Base-by-base conservation (phyloP, 2,113 vertebrate genomes). In the Mola mola region DNA sequence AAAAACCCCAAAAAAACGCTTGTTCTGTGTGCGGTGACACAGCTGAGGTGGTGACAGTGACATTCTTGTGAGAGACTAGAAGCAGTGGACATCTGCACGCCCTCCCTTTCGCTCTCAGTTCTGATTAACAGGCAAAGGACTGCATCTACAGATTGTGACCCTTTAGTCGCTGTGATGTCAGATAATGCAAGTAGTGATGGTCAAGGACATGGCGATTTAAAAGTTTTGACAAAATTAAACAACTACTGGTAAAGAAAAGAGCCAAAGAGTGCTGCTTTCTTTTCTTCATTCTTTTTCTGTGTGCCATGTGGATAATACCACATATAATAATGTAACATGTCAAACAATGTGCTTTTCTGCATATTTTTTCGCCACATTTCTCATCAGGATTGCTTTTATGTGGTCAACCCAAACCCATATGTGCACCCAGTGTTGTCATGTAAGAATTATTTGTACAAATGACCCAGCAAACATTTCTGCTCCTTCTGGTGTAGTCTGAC, bases 11-110 rank as follows among this genome's bases (percentile, higher is more conserved):
- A 85, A 81, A 87, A 88, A 80, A 86, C 48, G 66, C 75, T 68
- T 81, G 84, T 87, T 86, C 75, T 80, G 79, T 82, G 81, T 72
- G 76, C 82, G 63, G 75, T 74, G 81, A 75, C 62, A 79, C 92
- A 92, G 92, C 91, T 93, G 91, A 93, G 88, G 87, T 81, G 75
- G 80, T 70, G 70, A 91, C 87, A 89, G 86, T 87, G 78, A 87
- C 85, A 88, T 89, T 90, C 86, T 82, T 90, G 83, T 90, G 84
- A 88, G 82, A 69, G 75, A 44, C 81, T 79, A 83, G 66, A 85
- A 87, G 86, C 74, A 28, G 75, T 26, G 84, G 88, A 88, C 91
- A 92, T 92, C 92, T 92, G 91, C 84, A 82, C 24, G 53, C 61
- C 65, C 78, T 73, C 72, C 41, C 81, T 82, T n/a, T 85, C 82